These are phyloP conservation scores for Styela clava DNA, from an alignment of 23 tunicate species.

Conservation along the genomic window DNA sequence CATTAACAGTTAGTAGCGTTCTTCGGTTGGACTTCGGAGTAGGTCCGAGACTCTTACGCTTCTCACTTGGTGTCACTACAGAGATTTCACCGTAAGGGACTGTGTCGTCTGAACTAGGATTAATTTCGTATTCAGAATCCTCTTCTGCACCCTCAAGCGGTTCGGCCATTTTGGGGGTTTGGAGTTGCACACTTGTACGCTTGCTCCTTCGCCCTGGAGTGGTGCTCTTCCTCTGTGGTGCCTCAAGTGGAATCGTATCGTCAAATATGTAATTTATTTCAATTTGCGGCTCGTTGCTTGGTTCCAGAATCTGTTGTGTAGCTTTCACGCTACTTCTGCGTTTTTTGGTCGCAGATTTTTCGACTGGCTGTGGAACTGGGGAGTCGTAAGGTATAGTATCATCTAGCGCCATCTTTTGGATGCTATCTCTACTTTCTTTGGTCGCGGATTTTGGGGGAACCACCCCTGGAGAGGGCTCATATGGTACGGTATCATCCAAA, in stretches of 20 bases:
- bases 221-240: background rate
- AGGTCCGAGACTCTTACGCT: background rate
- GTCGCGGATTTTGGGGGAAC: no score
- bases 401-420: background rate
- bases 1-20: background rate
- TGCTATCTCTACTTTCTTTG: no score
- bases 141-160: background rate
- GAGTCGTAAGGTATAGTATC: background rate
- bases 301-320: background rate
- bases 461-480: no score
- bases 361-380: background rate
- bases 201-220: background rate
- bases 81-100: background rate
- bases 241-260: background rate
- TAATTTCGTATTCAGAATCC: background rate
- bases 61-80: background rate
- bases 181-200: background rate
- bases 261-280: background rate
- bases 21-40: background rate
- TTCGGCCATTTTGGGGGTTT: background rate
- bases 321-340: background rate
- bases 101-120: background rate
- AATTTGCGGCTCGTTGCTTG: background rate
- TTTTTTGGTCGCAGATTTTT: background rate
- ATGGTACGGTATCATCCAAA: no score